A percentile compares a stretch with the other conserved stretches of the same genome.
Evolutionary conservation across 2,888 invertebrate species (phyloP).

Genomic region (Dyspetes luteomarginatus): DNA sequence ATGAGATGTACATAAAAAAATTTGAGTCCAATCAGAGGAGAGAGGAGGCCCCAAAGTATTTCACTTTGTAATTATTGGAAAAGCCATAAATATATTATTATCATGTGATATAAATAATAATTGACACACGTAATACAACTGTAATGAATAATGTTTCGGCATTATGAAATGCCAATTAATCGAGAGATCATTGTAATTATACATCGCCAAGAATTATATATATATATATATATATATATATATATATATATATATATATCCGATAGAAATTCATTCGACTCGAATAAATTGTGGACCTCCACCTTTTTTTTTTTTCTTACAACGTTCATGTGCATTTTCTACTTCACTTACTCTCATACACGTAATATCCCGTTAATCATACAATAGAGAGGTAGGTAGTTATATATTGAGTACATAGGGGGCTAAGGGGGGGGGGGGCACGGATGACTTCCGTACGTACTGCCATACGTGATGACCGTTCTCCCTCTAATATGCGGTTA

Average conservation of each 20-base stretch:
- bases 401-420: constrained; percentile 30
- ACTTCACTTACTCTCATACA: background rate
- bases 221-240: too few relatives aligned
- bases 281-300: background rate
- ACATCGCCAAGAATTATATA: background rate
- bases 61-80: too few relatives aligned
- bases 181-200: background rate
- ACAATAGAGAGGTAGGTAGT: constrained; percentile 36
- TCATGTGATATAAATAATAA: background rate
- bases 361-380: constrained; percentile 37
- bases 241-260: too few relatives aligned
- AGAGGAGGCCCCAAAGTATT: too few relatives aligned
- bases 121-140: too few relatives aligned
- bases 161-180: background rate
- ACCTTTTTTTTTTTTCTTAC: background rate
- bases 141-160: background rate
- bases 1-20: too few relatives aligned
- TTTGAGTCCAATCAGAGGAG: too few relatives aligned
- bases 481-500: background rate
- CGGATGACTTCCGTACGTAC: constrained; percentile 37
- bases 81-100: too few relatives aligned
- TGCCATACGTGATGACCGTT: constrained; percentile 19
- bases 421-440: constrained; percentile 55
- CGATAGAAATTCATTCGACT: background rate
- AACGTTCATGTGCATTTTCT: background rate